A percentile compares a stretch with the other conserved stretches of the same genome.
Conservation (phyloP, 2,888 invertebrate genomes). For the Zelleria hepariella region DNA sequence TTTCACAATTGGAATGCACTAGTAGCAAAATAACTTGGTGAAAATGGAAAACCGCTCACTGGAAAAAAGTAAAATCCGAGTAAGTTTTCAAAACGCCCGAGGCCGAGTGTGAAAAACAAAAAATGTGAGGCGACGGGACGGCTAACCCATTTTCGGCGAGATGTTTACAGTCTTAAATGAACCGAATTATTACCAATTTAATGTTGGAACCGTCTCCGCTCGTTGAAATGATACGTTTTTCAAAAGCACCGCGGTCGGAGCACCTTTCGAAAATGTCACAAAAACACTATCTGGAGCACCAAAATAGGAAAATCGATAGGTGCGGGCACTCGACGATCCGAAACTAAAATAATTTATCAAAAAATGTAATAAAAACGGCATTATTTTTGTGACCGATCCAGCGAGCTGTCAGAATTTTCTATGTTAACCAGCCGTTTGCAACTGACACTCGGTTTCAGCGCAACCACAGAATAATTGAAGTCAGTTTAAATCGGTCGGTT, state of each 20-base stretch:
- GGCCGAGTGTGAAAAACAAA: neutral
- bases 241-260: conserved; percentile 51
- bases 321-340: conserved; percentile 50
- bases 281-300: conserved; percentile 62
- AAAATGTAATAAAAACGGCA: conserved; percentile 72
- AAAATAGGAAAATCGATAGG: conserved; percentile 70
- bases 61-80: conserved; percentile 38
- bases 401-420: conserved; percentile 68
- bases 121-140: conserved; percentile 47
- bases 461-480: conserved; percentile 9
- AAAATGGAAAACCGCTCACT: conserved; percentile 16
- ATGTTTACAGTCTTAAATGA: conserved; percentile 52
- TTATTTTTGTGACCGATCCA: conserved; percentile 59
- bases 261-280: conserved; percentile 65
- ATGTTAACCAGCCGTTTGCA: conserved; percentile 29
- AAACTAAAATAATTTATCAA: conserved; percentile 70
- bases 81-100: conserved; percentile 15
- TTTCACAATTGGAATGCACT: conserved; percentile 47
- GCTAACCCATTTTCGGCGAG: conserved; percentile 67
- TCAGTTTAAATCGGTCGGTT: conserved; percentile 42
- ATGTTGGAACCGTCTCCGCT: conserved; percentile 48
- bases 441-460: conserved; percentile 12
- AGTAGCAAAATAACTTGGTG: neutral
- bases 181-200: conserved; percentile 69
- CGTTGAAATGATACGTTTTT: conserved; percentile 66